Conservation (phyloP, 2,888 invertebrate genomes). For the Cerastoderma edule region DNA sequence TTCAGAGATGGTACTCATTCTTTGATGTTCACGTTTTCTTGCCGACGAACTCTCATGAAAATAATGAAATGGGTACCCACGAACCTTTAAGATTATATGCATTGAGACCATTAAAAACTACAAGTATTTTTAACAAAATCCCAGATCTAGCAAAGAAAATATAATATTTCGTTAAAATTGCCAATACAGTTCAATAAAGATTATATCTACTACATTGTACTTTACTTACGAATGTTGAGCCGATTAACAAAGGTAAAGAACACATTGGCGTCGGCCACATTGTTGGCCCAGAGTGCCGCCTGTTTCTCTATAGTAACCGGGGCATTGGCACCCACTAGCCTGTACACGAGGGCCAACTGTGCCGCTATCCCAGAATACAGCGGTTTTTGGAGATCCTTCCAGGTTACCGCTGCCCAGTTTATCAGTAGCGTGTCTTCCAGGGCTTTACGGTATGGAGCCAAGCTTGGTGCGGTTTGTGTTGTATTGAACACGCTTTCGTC, state of each 20-base stretch:
- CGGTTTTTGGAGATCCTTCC: constrained; percentile 67
- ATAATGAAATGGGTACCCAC: too few species aligned
- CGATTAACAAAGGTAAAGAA: neutral
- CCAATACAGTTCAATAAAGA: too few species aligned
- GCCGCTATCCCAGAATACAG: constrained; percentile 72
- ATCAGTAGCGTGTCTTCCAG: constrained; percentile 57
- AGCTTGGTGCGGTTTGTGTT: constrained; percentile 31
- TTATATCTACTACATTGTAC: too few species aligned
- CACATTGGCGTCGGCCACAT: neutral
- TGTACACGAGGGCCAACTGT: constrained; percentile 35
- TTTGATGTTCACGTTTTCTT: too few species aligned
- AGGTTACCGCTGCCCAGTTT: constrained; percentile 63
- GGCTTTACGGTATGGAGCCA: constrained; percentile 21
- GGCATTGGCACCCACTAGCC: constrained; percentile 22
- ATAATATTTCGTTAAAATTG: too few species aligned
- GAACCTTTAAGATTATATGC: too few species aligned
- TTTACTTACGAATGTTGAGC: neutral
- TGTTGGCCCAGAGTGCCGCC: constrained; percentile 38
- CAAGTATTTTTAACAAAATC: too few species aligned
- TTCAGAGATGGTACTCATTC: too few species aligned
- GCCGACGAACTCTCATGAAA: too few species aligned
- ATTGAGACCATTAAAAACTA: too few species aligned
- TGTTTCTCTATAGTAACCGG: constrained; percentile 47
- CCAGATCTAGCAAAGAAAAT: too few species aligned
- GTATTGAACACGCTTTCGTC: constrained; percentile 40